These are phyloP conservation scores for Dichetophora obliterata DNA, from an alignment of 2,888 invertebrate genomes.

Conservation along the genomic window DNA sequence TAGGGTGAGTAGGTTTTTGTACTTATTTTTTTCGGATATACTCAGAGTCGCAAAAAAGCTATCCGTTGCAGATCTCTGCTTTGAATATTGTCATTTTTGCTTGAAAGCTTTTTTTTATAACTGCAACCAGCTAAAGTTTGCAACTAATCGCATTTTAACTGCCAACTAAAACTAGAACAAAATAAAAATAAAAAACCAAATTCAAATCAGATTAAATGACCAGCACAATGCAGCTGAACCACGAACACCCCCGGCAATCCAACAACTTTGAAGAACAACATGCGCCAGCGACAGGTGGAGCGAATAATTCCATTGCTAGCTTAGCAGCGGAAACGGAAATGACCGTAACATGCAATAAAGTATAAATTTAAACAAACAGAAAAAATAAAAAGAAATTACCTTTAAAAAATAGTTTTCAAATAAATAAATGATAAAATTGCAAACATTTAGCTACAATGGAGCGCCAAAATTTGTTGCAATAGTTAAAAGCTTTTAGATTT, in stretches of 20 bases:
- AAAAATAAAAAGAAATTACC: background rate
- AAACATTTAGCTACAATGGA: too few species aligned
- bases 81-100: background rate
- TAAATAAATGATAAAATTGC: too few species aligned
- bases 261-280: background rate
- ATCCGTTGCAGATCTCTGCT: too few species aligned
- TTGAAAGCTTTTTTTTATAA: background rate
- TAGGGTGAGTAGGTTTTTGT: too few species aligned
- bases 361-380: background rate
- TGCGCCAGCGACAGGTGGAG: constrained; percentile 20
- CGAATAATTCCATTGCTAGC: constrained; percentile 19
- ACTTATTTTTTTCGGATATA: too few species aligned
- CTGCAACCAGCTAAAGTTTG: background rate
- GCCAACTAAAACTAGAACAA: background rate
- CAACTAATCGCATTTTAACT: constrained; percentile 22
- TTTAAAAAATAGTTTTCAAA: too few species aligned
- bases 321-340: background rate
- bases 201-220: constrained; percentile 32
- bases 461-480: background rate
- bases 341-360: constrained; percentile 7
- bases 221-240: background rate
- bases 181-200: constrained; percentile 17
- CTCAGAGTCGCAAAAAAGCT: too few species aligned
- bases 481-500: background rate
- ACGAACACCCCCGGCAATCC: background rate